phyloP scores from a whole-genome alignment of 2,888 invertebrate species.

The Lasioglossum lativentre region DNA sequence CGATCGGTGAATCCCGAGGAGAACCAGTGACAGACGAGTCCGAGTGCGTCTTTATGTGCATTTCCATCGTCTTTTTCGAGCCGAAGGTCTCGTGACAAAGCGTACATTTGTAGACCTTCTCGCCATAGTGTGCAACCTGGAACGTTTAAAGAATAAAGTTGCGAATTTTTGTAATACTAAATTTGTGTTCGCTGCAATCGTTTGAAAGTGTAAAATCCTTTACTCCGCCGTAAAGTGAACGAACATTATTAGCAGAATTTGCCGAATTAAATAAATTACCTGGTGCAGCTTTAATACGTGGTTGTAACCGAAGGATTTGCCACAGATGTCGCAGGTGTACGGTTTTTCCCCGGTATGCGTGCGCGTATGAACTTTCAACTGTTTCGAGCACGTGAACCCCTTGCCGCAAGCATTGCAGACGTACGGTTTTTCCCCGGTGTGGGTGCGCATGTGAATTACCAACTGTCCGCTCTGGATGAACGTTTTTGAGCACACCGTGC shows the following conservation, averaged over 20 bases:
- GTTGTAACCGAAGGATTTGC: constrained; percentile 96
- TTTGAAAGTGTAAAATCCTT: neutral
- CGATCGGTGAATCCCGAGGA: constrained; percentile 78
- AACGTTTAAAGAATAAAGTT: neutral
- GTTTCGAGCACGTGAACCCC: constrained; percentile 96
- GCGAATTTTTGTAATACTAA: neutral
- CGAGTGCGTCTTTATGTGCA: constrained; percentile 93
- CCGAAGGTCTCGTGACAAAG: constrained; percentile 96
- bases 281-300: constrained; percentile 95
- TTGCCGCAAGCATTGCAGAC: constrained; percentile 93
- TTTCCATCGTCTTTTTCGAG: constrained; percentile 95
- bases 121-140: constrained; percentile 93
- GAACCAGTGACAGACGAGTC: constrained; percentile 81
- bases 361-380: constrained; percentile 95
- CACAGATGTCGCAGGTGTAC: constrained; percentile 95
- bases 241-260: neutral
- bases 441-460: constrained; percentile 95
- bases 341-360: constrained; percentile 97
- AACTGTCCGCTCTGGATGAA: constrained; percentile 96
- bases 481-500: constrained; percentile 94
- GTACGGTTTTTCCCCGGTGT: constrained; percentile 95
- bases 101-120: constrained; percentile 96
- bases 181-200: neutral
- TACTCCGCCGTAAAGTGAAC: neutral
- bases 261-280: constrained; percentile 20